These are phyloP conservation scores for Alloscopus bannaensis DNA, from an alignment of 2,888 invertebrate genomes.

Conservation along the genomic window DNA sequence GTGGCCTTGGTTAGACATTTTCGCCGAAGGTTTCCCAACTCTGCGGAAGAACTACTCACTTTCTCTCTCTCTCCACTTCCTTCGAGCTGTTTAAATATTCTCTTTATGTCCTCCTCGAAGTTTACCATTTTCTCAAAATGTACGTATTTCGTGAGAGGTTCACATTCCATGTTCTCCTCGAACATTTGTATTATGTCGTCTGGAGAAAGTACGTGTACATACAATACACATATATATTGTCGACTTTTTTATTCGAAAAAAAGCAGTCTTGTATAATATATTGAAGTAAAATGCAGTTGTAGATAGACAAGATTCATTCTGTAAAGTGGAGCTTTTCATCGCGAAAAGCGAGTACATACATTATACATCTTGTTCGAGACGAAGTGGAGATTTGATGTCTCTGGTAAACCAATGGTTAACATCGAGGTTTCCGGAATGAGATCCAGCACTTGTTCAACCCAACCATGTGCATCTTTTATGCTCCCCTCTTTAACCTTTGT, in stretches of 20 bases:
- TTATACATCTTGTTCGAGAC: slow-evolving; percentile 24
- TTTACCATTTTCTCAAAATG: not conserved
- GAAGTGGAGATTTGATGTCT: slow-evolving; percentile 56
- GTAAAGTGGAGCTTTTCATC: no score
- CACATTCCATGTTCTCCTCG: no score
- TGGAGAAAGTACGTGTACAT: no score
- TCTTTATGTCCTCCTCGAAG: slow-evolving; percentile 41
- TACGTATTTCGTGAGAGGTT: slow-evolving; percentile 27
- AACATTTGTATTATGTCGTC: no score
- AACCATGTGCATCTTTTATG: not conserved
- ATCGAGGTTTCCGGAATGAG: slow-evolving; percentile 57
- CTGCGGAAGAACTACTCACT: slow-evolving; percentile 22
- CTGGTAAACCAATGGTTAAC: slow-evolving; percentile 48
- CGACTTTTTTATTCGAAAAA: no score
- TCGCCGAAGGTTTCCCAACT: slow-evolving; percentile 28
- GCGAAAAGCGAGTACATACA: no score
- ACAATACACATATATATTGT: no score
- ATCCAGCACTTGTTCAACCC: slow-evolving; percentile 22
- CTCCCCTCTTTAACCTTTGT: not conserved
- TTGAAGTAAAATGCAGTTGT: no score
- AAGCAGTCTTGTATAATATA: no score
- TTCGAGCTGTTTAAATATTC: slow-evolving; percentile 51
- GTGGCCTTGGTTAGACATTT: slow-evolving; percentile 51
- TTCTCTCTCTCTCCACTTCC: slow-evolving; percentile 23
- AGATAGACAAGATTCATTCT: no score